A percentile compares a stretch with the other conserved stretches of the same genome.
Conservation (phyloP, 1,140 invertebrate genomes). For the Limonius californicus region DNA sequence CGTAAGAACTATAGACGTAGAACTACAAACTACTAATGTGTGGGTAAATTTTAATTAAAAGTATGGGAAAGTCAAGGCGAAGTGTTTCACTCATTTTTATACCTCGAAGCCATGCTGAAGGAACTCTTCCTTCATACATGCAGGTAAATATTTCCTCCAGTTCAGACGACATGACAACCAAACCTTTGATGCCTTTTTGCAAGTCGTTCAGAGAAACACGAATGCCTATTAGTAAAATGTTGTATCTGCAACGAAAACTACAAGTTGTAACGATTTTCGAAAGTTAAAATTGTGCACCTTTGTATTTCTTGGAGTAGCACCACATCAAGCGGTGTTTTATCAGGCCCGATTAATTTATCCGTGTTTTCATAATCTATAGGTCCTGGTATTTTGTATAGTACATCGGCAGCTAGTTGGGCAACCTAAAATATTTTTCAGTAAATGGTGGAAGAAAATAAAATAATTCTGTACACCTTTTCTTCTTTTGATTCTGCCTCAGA, state of each 20-base stretch:
- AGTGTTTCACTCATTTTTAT: too few relatives aligned
- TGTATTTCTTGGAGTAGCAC: conserved; percentile 76
- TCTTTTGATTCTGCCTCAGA: conserved; percentile 59
- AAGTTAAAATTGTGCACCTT: too few relatives aligned
- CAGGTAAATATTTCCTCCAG: conserved; percentile 77
- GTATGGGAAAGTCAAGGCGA: too few relatives aligned
- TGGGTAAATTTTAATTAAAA: background rate
- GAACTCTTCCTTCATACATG: conserved; percentile 75
- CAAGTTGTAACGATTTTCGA: too few relatives aligned
- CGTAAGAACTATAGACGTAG: too few relatives aligned
- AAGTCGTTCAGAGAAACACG: conserved; percentile 59
- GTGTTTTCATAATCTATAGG: conserved; percentile 73
- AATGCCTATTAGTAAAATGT: conserved; percentile 55
- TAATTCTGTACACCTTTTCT: conserved; percentile 56
- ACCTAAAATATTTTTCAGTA: conserved; percentile 52
- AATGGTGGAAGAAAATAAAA: background rate
- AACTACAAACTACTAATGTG: too few relatives aligned
- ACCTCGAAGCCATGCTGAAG: conserved; percentile 72
- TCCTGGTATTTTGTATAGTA: conserved; percentile 64
- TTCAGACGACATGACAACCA: conserved; percentile 79
- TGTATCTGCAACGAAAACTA: conserved; percentile 52
- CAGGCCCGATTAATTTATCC: conserved; percentile 63
- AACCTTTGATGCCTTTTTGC: conserved; percentile 72
- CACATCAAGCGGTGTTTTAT: conserved; percentile 72
- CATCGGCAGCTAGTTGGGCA: conserved; percentile 65